Evolutionary conservation across 2,113 vertebrate genomes (phyloP).

Genomic region (Okapia johnstoni): DNA sequence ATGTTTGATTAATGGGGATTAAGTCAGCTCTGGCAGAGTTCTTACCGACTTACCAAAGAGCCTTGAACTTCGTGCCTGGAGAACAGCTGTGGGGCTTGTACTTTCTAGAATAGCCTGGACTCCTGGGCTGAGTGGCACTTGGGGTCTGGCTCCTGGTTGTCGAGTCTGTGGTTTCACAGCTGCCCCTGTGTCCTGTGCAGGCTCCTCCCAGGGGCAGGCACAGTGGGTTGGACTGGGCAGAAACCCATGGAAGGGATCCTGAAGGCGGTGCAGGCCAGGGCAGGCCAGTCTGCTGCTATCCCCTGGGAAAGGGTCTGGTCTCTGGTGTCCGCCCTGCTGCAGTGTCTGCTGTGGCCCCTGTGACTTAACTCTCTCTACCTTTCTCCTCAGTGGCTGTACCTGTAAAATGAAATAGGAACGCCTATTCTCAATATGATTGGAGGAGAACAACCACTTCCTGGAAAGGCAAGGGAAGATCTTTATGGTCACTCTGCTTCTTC

Average conservation of each 20-base stretch:
- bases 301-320: background rate
- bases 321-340: background rate
- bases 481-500: background rate
- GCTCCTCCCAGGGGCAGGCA: background rate
- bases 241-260: background rate
- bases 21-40: background rate
- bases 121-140: background rate
- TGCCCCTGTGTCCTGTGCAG: background rate
- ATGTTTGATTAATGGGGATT: background rate
- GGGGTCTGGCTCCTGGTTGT: background rate
- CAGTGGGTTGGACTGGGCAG: background rate
- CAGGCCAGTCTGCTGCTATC: background rate
- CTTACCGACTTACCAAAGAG: background rate
- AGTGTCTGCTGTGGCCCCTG: rapidly evolving
- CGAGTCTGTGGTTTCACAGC: conserved; percentile 34
- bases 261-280: background rate
- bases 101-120: background rate
- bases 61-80: background rate
- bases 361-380: background rate
- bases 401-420: background rate
- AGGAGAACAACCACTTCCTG: too few relatives aligned
- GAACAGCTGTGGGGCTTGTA: conserved; percentile 35
- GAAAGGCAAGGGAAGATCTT: background rate
- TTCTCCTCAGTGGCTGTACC: background rate
- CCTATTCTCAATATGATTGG: background rate